Conservation (phyloP, 2,888 invertebrate species). For the Pardosa pseudoannulata region DNA sequence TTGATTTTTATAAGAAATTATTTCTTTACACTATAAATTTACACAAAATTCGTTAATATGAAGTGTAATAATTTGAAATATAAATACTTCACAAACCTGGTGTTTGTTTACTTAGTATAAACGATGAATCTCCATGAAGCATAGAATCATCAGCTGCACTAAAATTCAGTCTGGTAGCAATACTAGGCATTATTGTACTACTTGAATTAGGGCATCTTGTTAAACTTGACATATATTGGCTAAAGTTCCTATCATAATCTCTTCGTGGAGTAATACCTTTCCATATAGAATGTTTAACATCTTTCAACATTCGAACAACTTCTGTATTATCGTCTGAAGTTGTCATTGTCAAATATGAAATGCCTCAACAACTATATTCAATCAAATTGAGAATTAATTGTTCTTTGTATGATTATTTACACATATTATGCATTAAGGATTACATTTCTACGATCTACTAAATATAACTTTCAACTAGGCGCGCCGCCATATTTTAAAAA, state of each 20-base stretch:
- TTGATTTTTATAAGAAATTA: too few species aligned
- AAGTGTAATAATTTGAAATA: too few species aligned
- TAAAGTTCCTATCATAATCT: slow-evolving; percentile 20
- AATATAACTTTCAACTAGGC: too few species aligned
- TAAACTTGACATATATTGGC: slow-evolving; percentile 36
- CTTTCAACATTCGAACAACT: slow-evolving; percentile 63
- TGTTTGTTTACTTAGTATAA: slow-evolving; percentile 17
- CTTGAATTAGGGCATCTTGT: background rate
- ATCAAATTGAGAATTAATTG: too few species aligned
- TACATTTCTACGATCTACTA: too few species aligned
- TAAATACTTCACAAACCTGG: slow-evolving; percentile 27
- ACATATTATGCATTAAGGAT: too few species aligned
- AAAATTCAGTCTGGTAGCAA: slow-evolving; percentile 49
- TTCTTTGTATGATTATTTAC: too few species aligned
- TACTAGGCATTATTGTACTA: background rate
- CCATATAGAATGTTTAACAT: slow-evolving; percentile 60
- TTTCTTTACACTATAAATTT: too few species aligned
- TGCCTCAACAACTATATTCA: background rate
- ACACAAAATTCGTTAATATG: too few species aligned
- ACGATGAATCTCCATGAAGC: background rate
- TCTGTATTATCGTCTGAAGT: slow-evolving; percentile 65
- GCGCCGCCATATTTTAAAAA: too few species aligned
- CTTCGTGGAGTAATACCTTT: slow-evolving; percentile 49
- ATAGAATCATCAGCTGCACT: slow-evolving; percentile 49
- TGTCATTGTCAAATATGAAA: slow-evolving; percentile 18